Base-by-base conservation (phyloP, 2,888 invertebrate species). In the Callinectes sapidus region DNA sequence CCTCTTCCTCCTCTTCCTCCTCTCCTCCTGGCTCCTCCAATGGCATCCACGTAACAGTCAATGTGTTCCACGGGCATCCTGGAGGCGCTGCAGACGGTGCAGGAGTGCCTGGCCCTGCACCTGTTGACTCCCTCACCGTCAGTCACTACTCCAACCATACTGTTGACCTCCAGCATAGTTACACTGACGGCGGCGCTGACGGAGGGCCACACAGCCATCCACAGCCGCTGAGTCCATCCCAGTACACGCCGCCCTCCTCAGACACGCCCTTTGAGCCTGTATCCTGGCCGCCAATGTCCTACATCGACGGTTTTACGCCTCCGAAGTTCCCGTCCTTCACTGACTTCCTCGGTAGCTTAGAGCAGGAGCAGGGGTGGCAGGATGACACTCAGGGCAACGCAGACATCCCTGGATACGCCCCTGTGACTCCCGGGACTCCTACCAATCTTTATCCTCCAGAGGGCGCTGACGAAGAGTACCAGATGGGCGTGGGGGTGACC, bases 41-140 rank as follows among this genome's bases (percentile, higher is more conserved):
- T 3, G 42, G 89, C n/a, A 66, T 92, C 18, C 92, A 92, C n/a
- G 92, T 92, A 6, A 89, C 89, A 6, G 92, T 92, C 13, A 92
- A 92, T 48, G n/a, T 92, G n/a, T 89, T 61, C 48, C 66, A 87
- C 18, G 86, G 39, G 16, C 81, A 81, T 35, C 35, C 35, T 35
- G 81, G 2, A 81, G 81, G 35, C 35, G 81, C 16, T 16, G 81
- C 16, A 81, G 81, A 28, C 13, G 54, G 32, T 10, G 81, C n/a
- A 71, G 28, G 71, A 23, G 71, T 18, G 28, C 23, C n/a, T 23
- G 71, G 28, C n/a, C 28, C n/a, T 3, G 14, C 35, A 5, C 35
- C 35, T 35, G 35, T 32, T 16, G 81, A 92, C 66, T 32, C 61
- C 61, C 85, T 92, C 23, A 89, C 89, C 18, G 89, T 89, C 32